phyloP scores from a whole-genome alignment of 2,797 vertebrate species.

The Argyrosomus regius region DNA sequence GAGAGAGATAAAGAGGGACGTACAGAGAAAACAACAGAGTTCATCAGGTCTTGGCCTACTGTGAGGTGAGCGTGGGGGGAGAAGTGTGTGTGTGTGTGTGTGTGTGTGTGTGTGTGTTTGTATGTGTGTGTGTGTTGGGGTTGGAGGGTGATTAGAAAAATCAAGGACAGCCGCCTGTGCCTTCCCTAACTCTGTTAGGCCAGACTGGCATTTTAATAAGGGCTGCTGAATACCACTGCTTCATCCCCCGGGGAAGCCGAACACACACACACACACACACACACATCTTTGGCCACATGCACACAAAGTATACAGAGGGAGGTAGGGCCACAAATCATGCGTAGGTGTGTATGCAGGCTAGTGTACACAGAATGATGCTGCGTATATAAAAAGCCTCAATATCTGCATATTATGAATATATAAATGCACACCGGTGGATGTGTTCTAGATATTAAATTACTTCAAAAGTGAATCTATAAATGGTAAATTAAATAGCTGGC shows the following conservation, averaged over 20 bases:
- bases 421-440: conserved; percentile 22
- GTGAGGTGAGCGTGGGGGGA: conserved; percentile 36
- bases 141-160: conserved; percentile 75
- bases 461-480: conserved; percentile 74
- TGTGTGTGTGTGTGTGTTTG: conserved; percentile 21
- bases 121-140: conserved; percentile 40
- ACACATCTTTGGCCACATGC: conserved; percentile 60
- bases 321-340: conserved; percentile 55
- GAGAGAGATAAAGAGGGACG: conserved; percentile 33
- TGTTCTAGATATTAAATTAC: conserved; percentile 57
- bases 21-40: conserved; percentile 62
- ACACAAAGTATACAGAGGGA: conserved; percentile 57
- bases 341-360: conserved; percentile 38
- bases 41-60: conserved; percentile 61
- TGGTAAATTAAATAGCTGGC: conserved; percentile 74
- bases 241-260: conserved; percentile 77
- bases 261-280: conserved; percentile 65
- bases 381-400: conserved; percentile 20
- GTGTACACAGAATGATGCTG: conserved; percentile 19
- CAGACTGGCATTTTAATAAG: conserved; percentile 88
- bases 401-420: conserved; percentile 50
- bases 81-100: conserved; percentile 21
- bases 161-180: conserved; percentile 76
- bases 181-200: conserved; percentile 79
- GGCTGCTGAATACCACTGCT: conserved; percentile 85